Base-by-base conservation (phyloP, 1,140 invertebrate genomes). In the Matsumurasca onukii region DNA sequence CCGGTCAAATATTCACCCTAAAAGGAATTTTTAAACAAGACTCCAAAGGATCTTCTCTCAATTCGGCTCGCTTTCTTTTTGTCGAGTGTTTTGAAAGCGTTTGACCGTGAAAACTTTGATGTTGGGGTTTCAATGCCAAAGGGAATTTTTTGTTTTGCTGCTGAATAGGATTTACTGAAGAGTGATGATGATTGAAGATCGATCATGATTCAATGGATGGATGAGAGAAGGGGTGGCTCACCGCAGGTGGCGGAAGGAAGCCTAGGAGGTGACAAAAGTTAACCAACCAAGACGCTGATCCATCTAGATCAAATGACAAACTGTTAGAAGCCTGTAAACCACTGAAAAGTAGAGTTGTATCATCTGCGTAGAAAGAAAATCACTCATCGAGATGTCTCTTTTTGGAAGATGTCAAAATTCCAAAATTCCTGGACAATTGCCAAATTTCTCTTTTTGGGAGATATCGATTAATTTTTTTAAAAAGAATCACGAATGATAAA, bases 181-280 rank as follows among this genome's bases (percentile, higher is more conserved):
- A 9, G 34, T 17, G 34, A 45, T 45, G 34, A 45, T 17, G 9
- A 17, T 45, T 9, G 34, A 12, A 45, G 34, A 45, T 45, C 49
- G 17, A 51, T 9, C 49, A 22, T 17, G 24, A 22, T 12, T 17
- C 17, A 20, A 22, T 45, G 17, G 34, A 17, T 12, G 17, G 9
- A 45, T 45, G 34, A 12, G 49, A 24, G 22, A n/a, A 12, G 22
- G 55, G 22, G 55, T n/a, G 13, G 5, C 3, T 27, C 24, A 59
- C 15, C 24, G 24, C 55, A 59, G 55, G 55, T 59, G 55, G 30
- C 55, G 55, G 55, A 59, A 59, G n/a, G 55, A 59, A 59, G 55
- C 55, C 55, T 27, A 5, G 55, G 24, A 45, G 9, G 25, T 9
- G 55, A 25, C 30, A 9, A 27, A 59, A 59, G 55, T 20, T n/a